Conservation (phyloP, 2,797 vertebrate genomes). For the Apogon hyalosoma region DNA sequence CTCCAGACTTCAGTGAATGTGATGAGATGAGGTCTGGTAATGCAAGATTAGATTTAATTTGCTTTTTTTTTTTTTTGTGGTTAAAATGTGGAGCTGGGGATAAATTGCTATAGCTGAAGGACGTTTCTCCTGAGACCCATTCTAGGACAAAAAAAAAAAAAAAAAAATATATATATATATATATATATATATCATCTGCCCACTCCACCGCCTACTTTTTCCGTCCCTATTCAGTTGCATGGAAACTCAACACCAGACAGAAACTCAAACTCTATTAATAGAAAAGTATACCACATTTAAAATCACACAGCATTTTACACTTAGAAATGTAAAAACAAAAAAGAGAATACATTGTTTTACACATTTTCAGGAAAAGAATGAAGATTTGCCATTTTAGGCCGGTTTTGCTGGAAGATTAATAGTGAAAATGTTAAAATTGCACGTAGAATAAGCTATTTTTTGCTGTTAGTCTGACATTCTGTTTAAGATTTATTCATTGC, state of each 20-base stretch:
- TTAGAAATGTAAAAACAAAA: no score
- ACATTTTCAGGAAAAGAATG: no score
- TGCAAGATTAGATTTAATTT: background rate
- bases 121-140: conserved; percentile 4
- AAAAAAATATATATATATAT: no score
- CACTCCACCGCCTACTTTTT: background rate
- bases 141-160: conserved; percentile 11
- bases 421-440: no score
- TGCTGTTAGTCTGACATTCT: no score
- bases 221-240: background rate
- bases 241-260: background rate
- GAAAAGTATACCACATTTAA: no score
- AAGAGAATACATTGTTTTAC: no score
- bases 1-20: background rate
- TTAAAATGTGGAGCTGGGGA: background rate
- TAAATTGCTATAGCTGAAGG: background rate
- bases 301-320: no score
- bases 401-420: no score
- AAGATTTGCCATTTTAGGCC: no score
- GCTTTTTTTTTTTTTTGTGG: background rate
- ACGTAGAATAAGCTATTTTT: no score
- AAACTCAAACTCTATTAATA: background rate
- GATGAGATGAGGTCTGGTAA: background rate
- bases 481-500: no score
- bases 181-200: background rate